Evolutionary conservation across 2,797 vertebrate genomes (phyloP).

Genomic region (Sciaenops ocellatus): DNA sequence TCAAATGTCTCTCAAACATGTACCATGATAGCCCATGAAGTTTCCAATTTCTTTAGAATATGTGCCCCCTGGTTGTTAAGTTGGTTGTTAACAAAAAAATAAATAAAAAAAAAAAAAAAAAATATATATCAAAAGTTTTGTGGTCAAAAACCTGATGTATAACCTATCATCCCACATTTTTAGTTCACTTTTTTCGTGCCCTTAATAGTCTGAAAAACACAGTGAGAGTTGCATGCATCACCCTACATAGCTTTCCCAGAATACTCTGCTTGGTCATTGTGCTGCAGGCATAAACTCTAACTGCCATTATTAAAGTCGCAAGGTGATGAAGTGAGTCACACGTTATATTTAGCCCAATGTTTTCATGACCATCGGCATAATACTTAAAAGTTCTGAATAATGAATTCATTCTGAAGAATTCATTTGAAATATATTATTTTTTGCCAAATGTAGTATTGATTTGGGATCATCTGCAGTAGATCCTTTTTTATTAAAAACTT

Average conservation of each 20-base stretch:
- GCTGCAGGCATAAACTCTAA: constrained; percentile 40
- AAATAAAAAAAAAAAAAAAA: no score
- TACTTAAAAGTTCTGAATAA: constrained; percentile 12
- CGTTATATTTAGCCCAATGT: constrained; percentile 29
- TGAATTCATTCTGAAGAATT: background rate
- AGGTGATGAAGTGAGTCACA: constrained; percentile 51
- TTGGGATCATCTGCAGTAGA: background rate
- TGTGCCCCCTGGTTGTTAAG: background rate
- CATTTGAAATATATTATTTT: background rate
- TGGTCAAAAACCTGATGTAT: background rate
- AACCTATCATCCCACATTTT: background rate
- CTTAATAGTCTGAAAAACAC: background rate
- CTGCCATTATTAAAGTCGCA: constrained; percentile 36
- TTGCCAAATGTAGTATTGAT: background rate
- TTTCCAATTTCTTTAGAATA: background rate
- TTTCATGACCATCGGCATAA: constrained; percentile 2
- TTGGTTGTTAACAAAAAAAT: no score
- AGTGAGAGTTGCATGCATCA: constrained; percentile 6
- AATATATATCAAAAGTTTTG: background rate
- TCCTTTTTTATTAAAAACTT: no score
- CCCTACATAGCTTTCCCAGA: constrained; percentile 11
- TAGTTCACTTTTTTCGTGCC: background rate
- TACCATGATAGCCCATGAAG: no score
- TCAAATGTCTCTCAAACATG: constrained; percentile 7
- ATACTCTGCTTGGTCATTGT: constrained; percentile 34